Evolutionary conservation across 2,113 vertebrate genomes (phyloP).

Genomic region (Tenrec ecaudatus): DNA sequence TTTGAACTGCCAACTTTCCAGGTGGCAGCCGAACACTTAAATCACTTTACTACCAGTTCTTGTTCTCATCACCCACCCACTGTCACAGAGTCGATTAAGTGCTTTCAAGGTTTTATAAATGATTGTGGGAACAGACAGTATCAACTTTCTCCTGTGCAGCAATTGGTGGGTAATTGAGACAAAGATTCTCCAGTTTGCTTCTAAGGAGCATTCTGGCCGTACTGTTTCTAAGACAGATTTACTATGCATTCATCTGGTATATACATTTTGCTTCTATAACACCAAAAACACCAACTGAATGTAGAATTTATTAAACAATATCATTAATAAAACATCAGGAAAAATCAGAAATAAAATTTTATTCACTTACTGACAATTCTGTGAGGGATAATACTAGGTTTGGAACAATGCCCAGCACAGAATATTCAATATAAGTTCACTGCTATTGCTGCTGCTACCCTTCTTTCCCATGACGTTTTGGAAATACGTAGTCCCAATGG

Average conservation of each 20-base stretch:
- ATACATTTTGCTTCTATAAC: too few relatives aligned
- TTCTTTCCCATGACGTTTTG: background rate
- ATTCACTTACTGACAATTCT: background rate
- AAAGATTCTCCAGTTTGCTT: too few relatives aligned
- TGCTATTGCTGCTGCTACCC: background rate
- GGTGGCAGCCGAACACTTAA: background rate
- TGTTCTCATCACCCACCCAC: background rate
- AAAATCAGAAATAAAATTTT: too few relatives aligned
- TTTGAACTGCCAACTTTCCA: background rate
- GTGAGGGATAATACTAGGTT: too few relatives aligned
- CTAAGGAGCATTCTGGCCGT: too few relatives aligned
- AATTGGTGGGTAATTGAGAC: background rate
- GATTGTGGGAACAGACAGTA: background rate
- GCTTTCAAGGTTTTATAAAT: too few relatives aligned
- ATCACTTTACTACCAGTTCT: background rate
- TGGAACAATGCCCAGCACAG: too few relatives aligned
- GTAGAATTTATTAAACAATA: too few relatives aligned
- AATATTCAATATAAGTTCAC: background rate
- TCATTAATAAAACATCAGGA: too few relatives aligned
- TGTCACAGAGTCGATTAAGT: background rate
- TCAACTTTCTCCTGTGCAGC: background rate
- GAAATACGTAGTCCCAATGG: slow-evolving; percentile 24
- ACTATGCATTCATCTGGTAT: too few relatives aligned
- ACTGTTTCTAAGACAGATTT: too few relatives aligned
- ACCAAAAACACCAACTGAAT: too few relatives aligned